phyloP scores from a whole-genome alignment of 2,113 vertebrate genomes.

The Rhea americana region DNA sequence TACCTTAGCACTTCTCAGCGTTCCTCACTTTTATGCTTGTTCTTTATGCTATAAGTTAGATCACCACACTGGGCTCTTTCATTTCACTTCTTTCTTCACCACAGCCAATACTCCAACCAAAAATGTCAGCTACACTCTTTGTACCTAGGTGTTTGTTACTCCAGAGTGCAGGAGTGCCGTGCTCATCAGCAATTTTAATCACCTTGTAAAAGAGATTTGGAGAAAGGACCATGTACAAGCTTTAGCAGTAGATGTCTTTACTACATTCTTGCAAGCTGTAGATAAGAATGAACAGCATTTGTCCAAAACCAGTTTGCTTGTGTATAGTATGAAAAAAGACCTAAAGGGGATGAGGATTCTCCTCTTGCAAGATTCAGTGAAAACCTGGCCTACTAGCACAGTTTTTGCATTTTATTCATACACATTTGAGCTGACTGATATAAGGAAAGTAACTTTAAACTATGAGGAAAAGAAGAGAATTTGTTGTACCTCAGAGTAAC shows the following conservation, averaged over 20 bases:
- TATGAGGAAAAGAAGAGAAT: background rate
- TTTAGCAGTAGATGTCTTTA: background rate
- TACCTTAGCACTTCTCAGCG: background rate
- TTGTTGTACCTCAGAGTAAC: background rate
- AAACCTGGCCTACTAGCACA: background rate
- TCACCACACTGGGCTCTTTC: background rate
- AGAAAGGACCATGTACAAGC: background rate
- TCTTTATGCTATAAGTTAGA: background rate
- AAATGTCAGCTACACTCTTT: background rate
- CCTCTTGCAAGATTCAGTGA: background rate
- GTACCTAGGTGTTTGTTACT: background rate
- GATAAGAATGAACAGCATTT: background rate
- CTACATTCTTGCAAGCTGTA: background rate
- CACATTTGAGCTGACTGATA: accelerated
- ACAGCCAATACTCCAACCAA: background rate
- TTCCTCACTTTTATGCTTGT: background rate
- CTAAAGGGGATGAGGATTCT: background rate
- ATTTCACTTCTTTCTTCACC: background rate
- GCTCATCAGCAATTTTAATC: background rate
- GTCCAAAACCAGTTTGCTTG: background rate
- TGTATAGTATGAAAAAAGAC: background rate
- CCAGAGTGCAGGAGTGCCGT: background rate
- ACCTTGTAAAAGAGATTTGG: background rate
- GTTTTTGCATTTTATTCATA: background rate
- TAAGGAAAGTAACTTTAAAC: background rate